Conservation (phyloP, 2,888 invertebrate species). For the Pomacea canaliculata region DNA sequence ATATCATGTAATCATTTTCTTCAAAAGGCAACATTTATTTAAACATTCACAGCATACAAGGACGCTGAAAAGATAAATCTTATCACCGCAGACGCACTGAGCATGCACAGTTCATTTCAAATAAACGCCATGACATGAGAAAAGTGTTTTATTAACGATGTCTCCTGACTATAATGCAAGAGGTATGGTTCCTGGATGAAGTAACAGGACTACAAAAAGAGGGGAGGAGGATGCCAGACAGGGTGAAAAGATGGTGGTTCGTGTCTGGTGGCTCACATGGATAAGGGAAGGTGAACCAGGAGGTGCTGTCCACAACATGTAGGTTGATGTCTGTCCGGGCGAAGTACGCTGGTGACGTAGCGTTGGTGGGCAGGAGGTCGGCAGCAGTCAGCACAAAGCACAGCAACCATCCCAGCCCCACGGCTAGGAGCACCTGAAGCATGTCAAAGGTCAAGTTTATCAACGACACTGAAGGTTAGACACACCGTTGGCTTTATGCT, state of each 20-base stretch:
- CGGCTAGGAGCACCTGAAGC: conserved; percentile 56
- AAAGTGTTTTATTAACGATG: too few relatives aligned
- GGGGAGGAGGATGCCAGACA: too few relatives aligned
- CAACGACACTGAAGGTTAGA: conserved; percentile 33
- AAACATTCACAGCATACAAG: too few relatives aligned
- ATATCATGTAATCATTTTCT: too few relatives aligned
- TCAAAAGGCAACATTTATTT: too few relatives aligned
- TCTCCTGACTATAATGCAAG: too few relatives aligned
- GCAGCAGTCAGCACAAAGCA: conserved; percentile 42
- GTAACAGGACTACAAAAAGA: too few relatives aligned
- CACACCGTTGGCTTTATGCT: not conserved
- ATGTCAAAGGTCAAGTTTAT: conserved; percentile 25
- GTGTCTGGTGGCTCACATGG: conserved; percentile 40
- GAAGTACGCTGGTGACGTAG: conserved; percentile 28
- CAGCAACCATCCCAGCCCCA: conserved; percentile 46
- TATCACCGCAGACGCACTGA: too few relatives aligned
- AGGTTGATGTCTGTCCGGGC: conserved; percentile 44
- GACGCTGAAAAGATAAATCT: too few relatives aligned
- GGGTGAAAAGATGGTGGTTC: not conserved
- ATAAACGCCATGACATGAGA: too few relatives aligned
- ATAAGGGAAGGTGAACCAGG: conserved; percentile 49
- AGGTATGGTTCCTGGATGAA: too few relatives aligned
- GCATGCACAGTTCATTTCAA: too few relatives aligned
- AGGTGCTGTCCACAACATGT: conserved; percentile 36
- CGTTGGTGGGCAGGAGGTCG: conserved; percentile 29